Conservation (phyloP, 2,888 invertebrate species). For the Copidosoma aretas region DNA sequence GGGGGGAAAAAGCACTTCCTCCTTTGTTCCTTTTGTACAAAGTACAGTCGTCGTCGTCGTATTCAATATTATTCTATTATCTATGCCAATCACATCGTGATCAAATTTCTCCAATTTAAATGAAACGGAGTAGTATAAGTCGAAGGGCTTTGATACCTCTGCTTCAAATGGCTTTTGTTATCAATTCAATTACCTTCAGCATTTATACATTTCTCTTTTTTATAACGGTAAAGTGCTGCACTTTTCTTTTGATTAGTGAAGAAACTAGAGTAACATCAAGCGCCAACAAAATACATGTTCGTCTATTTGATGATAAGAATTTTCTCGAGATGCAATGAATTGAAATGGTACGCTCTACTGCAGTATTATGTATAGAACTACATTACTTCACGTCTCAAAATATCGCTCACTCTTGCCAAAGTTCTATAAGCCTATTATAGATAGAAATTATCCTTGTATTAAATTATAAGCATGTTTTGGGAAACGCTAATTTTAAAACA, state of each 20-base stretch:
- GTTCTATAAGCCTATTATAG: too few species aligned
- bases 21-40: constrained; percentile 28
- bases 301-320: too few species aligned
- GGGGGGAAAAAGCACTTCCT: too few species aligned
- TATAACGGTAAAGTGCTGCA: not conserved
- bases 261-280: not conserved
- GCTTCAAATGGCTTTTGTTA: constrained; percentile 23
- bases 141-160: constrained; percentile 35
- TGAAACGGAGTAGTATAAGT: constrained; percentile 19
- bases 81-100: constrained; percentile 33
- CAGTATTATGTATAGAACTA: too few species aligned
- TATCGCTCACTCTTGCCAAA: too few species aligned
- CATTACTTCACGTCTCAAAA: too few species aligned
- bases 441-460: too few species aligned
- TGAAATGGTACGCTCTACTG: too few species aligned
- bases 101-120: constrained; percentile 29
- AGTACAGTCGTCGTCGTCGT: constrained; percentile 29
- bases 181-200: constrained; percentile 4
- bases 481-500: too few species aligned
- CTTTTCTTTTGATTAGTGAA: not conserved
- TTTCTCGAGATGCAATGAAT: too few species aligned
- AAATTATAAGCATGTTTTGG: too few species aligned
- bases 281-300: not conserved
- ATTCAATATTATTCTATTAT: constrained; percentile 35
- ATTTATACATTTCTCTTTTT: not conserved